phyloP scores from a whole-genome alignment of 2,797 vertebrate species.

The Manis javanica region DNA sequence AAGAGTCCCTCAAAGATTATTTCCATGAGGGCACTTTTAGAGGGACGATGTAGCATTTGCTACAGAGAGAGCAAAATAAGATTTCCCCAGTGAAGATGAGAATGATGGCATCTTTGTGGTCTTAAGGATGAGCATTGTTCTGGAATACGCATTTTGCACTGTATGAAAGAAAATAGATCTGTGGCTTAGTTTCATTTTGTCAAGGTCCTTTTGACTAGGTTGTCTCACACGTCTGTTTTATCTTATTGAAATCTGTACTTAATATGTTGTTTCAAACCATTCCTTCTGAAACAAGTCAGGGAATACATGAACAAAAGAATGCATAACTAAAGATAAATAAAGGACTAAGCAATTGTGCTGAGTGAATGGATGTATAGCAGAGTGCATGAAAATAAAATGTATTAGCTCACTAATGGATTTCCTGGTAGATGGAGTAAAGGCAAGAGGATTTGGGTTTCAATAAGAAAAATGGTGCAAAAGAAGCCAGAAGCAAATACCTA shows the following conservation, averaged over 20 bases:
- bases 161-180: not conserved
- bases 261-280: not conserved
- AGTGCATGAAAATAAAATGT: not conserved
- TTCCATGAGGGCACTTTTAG: not conserved
- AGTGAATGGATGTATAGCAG: not conserved
- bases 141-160: not conserved
- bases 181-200: not conserved
- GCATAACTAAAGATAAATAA: not conserved
- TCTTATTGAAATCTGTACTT: slow-evolving; percentile 41
- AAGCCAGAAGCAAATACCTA: not conserved
- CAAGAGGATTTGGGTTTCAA: not conserved
- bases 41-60: not conserved
- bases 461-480: not conserved
- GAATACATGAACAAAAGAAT: not conserved
- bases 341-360: not conserved
- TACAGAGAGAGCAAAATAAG: not conserved
- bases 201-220: not conserved
- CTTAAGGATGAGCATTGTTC: not conserved
- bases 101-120: not conserved
- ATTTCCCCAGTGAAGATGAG: not conserved
- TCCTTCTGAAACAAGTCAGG: not conserved
- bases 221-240: not conserved
- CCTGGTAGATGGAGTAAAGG: not conserved
- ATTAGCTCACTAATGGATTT: not conserved
- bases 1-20: not conserved